Percentiles rank a stretch among this genome's conserved stretches.
phyloP scores from a whole-genome alignment of 2,797 vertebrate genomes.

The Halcyon leucocephala region DNA sequence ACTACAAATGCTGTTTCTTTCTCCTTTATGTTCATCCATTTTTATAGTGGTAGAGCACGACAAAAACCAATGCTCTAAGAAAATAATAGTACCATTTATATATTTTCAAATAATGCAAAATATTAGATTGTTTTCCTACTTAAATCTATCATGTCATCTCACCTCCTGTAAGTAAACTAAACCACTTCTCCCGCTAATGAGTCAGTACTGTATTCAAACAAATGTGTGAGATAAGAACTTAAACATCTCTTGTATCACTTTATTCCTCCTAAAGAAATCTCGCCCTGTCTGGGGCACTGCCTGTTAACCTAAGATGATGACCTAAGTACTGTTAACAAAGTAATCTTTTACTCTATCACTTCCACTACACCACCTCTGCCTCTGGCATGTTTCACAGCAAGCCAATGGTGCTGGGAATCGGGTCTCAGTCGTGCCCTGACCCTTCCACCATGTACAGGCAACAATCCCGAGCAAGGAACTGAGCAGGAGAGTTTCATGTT shows the following conservation, averaged over 20 bases:
- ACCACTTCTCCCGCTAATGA: not conserved
- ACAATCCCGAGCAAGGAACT: not conserved
- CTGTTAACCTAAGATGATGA: not conserved
- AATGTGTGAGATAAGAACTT: not conserved
- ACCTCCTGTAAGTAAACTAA: not conserved
- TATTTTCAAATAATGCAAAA: not conserved
- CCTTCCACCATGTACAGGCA: rapidly evolving
- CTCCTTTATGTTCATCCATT: not conserved
- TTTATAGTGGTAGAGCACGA: not conserved
- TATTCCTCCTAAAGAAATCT: not conserved
- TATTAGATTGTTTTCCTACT: not conserved
- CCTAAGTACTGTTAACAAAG: not conserved
- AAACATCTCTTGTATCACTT: not conserved
- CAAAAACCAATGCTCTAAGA: not conserved
- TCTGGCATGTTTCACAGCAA: not conserved
- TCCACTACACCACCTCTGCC: not conserved
- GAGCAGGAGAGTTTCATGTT: not conserved
- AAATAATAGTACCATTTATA: not conserved
- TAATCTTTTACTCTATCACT: not conserved
- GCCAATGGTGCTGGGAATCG: not conserved
- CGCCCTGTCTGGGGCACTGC: not conserved
- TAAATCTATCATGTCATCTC: not conserved
- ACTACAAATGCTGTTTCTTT: not conserved
- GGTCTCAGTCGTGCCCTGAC: not conserved
- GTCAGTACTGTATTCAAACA: not conserved